Base-by-base conservation (phyloP, 2,797 vertebrate species). In the Muraenolepis orangiensis region DNA sequence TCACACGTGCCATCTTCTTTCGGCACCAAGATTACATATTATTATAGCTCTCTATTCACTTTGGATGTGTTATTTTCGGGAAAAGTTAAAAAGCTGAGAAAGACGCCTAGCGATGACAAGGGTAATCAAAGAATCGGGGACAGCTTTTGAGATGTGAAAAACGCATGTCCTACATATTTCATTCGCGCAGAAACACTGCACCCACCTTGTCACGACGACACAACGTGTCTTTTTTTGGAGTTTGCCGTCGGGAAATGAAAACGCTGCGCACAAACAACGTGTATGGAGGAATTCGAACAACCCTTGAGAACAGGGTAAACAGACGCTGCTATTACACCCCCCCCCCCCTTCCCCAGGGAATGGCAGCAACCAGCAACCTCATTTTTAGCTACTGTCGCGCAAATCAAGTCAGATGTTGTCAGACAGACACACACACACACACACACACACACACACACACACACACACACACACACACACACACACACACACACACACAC, bases 91-190 rank as follows among this genome's bases (percentile, higher is more conserved):
- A n/a, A n/a, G n/a, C n/a, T n/a, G n/a, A n/a, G n/a, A n/a, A n/a
- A n/a, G n/a, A n/a, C n/a, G n/a, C n/a, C n/a, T n/a, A n/a, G n/a
- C n/a, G n/a, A n/a, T n/a, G n/a, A n/a, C n/a, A n/a, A n/a, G n/a
- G n/a, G 71, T 51, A 31, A 74, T 78, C 79, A 80, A 69, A 70
- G 31, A 72, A 73, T 72, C 66, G 72, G 18, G 74, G 61, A 73
- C 71, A 69, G 23, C 40, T 51, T n/a, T 68, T 23, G 30, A n/a
- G 78, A 76, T 80, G 34, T 40, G n/a, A n/a, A 20, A 78, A 70
- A 67, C 66, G 66, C 51, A 57, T 76, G 67, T 76, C 79, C 69
- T 68, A 30, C 67, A 81, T 76, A 74, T 73, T 79, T 69, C 72
- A 38, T 30, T 76, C 23, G 46, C 46, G 61, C 46, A 18, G 23